Conservation (phyloP, 2,797 vertebrate species). For the Poeciliopsis turneri region DNA sequence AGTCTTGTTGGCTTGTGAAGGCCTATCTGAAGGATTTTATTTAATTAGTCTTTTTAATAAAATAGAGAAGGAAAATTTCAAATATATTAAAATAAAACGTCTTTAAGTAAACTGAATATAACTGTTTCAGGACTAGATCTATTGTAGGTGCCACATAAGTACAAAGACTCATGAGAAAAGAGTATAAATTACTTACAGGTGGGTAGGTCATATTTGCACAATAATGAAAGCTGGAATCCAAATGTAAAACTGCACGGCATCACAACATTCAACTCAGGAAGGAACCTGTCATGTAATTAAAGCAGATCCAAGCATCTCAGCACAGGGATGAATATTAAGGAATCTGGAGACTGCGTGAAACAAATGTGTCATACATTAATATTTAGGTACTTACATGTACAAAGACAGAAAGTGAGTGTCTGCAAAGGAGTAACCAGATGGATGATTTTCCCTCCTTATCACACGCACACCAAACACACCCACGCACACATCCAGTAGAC, state of each 20-base stretch:
- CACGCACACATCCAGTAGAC: conserved; percentile 7
- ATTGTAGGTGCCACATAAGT: not conserved
- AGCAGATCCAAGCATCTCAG: conserved; percentile 16
- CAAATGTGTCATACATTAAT: not conserved
- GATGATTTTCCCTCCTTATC: conserved; percentile 19
- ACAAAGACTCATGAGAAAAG: not conserved
- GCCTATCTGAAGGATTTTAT: too few relatives aligned
- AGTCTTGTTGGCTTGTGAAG: too few relatives aligned
- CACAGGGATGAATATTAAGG: not conserved
- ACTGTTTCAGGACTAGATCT: too few relatives aligned
- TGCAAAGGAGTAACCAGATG: conserved; percentile 22
- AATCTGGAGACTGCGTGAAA: conserved; percentile 1
- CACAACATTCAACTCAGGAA: conserved; percentile 1
- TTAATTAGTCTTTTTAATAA: too few relatives aligned
- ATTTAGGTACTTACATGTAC: conserved; percentile 9
- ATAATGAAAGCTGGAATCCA: not conserved
- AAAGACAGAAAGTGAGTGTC: conserved; percentile 13
- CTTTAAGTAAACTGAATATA: too few relatives aligned
- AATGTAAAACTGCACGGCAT: not conserved
- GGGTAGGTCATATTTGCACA: not conserved
- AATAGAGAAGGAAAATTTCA: too few relatives aligned
- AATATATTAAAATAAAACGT: too few relatives aligned
- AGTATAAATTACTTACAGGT: not conserved
- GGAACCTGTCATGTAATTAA: conserved; percentile 4
- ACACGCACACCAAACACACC: conserved; percentile 13